Evolutionary conservation across 2,888 invertebrate genomes (phyloP), one percentile per base, ranked within the genome.

Genomic region (Trissoscelio sp.): DNA sequence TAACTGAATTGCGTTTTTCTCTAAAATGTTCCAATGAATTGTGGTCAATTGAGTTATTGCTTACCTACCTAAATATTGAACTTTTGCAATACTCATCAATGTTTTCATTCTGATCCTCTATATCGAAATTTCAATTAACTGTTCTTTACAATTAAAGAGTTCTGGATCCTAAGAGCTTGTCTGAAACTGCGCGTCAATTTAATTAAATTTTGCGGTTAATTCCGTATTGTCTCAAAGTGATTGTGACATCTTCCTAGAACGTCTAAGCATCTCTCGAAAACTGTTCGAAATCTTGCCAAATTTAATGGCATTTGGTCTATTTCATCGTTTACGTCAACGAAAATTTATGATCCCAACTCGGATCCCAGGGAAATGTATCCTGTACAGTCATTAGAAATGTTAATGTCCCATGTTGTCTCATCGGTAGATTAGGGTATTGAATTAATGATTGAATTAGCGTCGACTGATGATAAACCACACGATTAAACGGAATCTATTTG

Each of bases 371-470:
- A 75, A 48, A 39, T 58, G 16, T 44, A 58, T 67, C 51, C 31
- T 22, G 44, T 11, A 24, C 20, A 60, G 34, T 53, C 60, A 69
- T 77, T 77, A 51, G 64, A 60, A 77, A 58, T 67, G 53, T 74
- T 64, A 74, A 55, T 67, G 60, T 60, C 44, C 24, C 31, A 18
- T 53, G 48, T 42, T 67, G 58, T 77, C 44, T 60, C 37, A 60
- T 58, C 39, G 53, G 20, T 20, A 60, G 69, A 69, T 77, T 69
- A 77, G 60, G 44, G 12, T 48, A 53, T 48, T 53, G 44, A 69
- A 69, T 74, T 74, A 57, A 74, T 57, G 24, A 57, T 66, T 74
- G 57, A 46, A 74, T 77, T 34, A 69, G 20, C 66, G 22, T 18
- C n/a, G 14, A n/a, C 48, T 16, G 39, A 51, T 24, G 46, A 58